A percentile compares a stretch with the other conserved stretches of the same genome.
phyloP scores from a whole-genome alignment of 2,797 vertebrate genomes.

The Sebastes steindachneri region DNA sequence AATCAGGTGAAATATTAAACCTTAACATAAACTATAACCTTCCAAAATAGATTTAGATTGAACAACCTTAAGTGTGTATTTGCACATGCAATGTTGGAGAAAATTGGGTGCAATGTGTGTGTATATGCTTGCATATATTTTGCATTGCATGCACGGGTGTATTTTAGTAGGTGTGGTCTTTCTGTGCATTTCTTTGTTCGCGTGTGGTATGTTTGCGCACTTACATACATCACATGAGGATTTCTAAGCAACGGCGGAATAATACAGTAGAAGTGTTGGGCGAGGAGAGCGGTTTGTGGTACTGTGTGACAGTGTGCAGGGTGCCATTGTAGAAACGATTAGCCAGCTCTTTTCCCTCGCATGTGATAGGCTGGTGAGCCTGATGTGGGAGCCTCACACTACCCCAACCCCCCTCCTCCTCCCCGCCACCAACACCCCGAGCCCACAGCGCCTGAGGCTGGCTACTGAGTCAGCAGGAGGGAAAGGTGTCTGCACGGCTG shows the following conservation, averaged over 20 bases:
- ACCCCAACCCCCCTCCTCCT: constrained; percentile 28
- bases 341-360: constrained; percentile 82
- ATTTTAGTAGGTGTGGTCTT: constrained; percentile 28
- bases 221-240: constrained; percentile 52
- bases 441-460: constrained; percentile 82
- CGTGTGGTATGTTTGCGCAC: constrained; percentile 7
- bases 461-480: constrained; percentile 86
- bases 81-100: not conserved
- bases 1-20: not conserved
- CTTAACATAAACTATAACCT: not conserved
- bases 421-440: constrained; percentile 75
- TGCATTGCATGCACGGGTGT: not conserved
- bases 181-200: constrained; percentile 4
- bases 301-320: constrained; percentile 77
- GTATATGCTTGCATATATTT: constrained; percentile 26
- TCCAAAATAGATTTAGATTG: not conserved
- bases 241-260: constrained; percentile 62
- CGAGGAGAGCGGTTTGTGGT: constrained; percentile 76
- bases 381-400: constrained; percentile 79
- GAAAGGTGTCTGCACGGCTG: constrained; percentile 85
- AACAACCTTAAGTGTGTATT: not conserved
- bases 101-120: not conserved
- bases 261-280: constrained; percentile 68
- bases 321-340: constrained; percentile 84
- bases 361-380: constrained; percentile 80